These are phyloP conservation scores for Solea solea DNA, from an alignment of 2,113 vertebrate species.

Conservation along the genomic window DNA sequence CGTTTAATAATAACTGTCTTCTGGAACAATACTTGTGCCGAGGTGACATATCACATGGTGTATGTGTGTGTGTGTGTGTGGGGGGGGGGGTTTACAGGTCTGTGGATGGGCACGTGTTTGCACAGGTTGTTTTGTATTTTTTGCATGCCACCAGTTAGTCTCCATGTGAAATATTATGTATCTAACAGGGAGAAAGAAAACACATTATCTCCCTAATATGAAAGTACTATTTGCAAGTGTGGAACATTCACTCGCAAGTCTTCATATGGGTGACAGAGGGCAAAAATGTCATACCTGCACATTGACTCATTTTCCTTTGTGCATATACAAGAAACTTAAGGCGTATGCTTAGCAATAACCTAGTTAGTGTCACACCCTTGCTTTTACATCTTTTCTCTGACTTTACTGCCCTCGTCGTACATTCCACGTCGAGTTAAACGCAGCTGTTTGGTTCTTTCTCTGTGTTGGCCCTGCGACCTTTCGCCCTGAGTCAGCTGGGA, in stretches of 20 bases:
- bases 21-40: not conserved
- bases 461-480: no score
- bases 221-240: not conserved
- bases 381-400: not conserved
- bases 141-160: not conserved
- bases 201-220: not conserved
- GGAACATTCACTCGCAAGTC: constrained; percentile 38
- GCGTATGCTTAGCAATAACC: constrained; percentile 27
- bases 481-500: no score
- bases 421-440: not conserved
- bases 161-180: no score
- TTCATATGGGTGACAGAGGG: constrained; percentile 30
- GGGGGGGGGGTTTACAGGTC: not conserved
- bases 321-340: constrained; percentile 26
- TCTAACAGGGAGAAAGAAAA: no score
- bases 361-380: constrained; percentile 33
- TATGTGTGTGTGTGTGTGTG: no score
- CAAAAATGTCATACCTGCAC: constrained; percentile 38
- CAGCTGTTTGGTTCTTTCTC: no score
- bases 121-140: not conserved
- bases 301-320: constrained; percentile 48
- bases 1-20: not conserved
- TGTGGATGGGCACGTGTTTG: not conserved
- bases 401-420: not conserved
- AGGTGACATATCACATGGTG: not conserved